phyloP scores from a whole-genome alignment of 2,113 vertebrate genomes.

The Sorex araneus region DNA sequence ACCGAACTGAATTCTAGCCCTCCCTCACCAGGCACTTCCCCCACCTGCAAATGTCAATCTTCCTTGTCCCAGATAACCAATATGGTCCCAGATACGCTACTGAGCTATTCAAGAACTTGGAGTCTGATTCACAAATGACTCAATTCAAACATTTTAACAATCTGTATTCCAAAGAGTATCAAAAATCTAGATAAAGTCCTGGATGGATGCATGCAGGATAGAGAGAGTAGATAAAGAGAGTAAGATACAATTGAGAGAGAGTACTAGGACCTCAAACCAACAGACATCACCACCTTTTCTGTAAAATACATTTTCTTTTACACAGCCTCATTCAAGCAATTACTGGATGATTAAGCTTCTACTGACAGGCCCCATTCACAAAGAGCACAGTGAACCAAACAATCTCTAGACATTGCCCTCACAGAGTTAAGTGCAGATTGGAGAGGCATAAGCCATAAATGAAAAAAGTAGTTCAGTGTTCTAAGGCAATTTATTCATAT shows the following conservation, averaged over 20 bases:
- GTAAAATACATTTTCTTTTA: conserved; percentile 31
- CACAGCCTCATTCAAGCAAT: background rate
- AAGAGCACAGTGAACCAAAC: background rate
- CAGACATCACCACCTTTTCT: background rate
- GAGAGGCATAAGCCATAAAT: background rate
- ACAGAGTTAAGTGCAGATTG: background rate
- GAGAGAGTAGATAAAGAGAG: background rate
- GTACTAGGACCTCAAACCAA: background rate
- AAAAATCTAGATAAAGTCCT: background rate
- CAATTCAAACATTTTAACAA: background rate
- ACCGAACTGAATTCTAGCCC: background rate
- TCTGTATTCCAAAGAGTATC: background rate
- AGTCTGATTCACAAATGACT: background rate
- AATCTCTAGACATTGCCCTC: background rate
- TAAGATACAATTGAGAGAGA: background rate
- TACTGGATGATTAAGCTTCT: background rate
- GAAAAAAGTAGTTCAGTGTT: background rate
- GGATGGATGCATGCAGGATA: background rate
- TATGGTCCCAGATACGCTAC: background rate
- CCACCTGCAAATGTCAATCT: background rate
- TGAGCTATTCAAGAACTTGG: background rate
- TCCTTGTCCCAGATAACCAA: conserved; percentile 6
- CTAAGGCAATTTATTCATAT: background rate
- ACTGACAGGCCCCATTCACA: background rate
- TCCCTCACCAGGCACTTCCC: background rate